Evolutionary conservation across 2,797 vertebrate genomes (phyloP).

Genomic region (Pachyuromys duprasi): DNA sequence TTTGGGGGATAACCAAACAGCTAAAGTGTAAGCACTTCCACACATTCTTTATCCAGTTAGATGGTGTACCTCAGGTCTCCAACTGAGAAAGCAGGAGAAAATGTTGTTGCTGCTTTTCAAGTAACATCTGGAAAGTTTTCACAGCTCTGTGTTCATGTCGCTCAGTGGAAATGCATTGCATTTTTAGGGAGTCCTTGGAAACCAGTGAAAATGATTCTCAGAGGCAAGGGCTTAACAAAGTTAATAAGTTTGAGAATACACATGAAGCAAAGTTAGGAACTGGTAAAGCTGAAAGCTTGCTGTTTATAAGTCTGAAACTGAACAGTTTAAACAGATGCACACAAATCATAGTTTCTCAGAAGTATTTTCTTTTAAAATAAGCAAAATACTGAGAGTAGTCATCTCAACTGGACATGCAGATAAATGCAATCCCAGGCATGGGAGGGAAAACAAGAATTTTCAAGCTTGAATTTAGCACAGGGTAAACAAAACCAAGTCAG

Average conservation of each 20-base stretch:
- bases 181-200: not conserved
- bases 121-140: constrained; percentile 54
- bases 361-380: constrained; percentile 55
- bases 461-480: not conserved
- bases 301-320: not conserved
- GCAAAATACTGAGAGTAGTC: not conserved
- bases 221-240: not conserved
- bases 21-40: not conserved
- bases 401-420: not conserved
- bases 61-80: constrained; percentile 3
- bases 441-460: too few species aligned
- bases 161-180: not conserved
- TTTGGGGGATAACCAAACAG: not conserved
- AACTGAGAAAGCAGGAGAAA: not conserved
- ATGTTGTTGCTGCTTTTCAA: constrained; percentile 20
- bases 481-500: not conserved
- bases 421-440: too few species aligned
- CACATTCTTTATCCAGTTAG: not conserved
- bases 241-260: not conserved
- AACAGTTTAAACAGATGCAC: not conserved
- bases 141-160: constrained; percentile 19
- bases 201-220: constrained; percentile 52
- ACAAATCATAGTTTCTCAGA: not conserved
- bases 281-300: not conserved
- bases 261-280: not conserved